A percentile compares a stretch with the other conserved stretches of the same genome.
Evolutionary conservation across 2,797 vertebrate genomes (phyloP).

Genomic region (Crocidura indochinensis): DNA sequence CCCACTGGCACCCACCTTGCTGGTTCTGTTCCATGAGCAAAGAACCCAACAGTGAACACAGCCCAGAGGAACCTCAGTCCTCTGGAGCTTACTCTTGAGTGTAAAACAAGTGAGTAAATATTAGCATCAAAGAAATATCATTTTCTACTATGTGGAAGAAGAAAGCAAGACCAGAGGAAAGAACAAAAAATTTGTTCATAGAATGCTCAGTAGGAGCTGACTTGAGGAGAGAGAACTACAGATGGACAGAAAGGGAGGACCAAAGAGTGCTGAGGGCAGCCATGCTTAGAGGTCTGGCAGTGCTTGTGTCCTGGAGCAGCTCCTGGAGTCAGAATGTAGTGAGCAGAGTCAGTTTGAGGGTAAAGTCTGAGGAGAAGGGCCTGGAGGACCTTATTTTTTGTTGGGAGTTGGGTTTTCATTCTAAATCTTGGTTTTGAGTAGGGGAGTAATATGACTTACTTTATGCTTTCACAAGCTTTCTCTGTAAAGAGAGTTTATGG

Average conservation of each 20-base stretch:
- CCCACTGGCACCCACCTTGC: not conserved
- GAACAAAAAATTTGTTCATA: too few relatives aligned
- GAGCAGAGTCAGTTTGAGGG: not conserved
- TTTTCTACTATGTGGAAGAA: not conserved
- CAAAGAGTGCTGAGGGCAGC: not conserved
- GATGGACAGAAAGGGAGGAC: not conserved
- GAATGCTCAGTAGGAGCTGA: not conserved
- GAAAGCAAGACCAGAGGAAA: not conserved
- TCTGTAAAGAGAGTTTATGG: not conserved
- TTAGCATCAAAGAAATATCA: too few relatives aligned
- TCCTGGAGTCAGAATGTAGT: not conserved
- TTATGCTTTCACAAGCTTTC: constrained; percentile 1
- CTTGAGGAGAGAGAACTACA: constrained; percentile 15
- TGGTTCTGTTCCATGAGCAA: not conserved
- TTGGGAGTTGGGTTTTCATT: constrained; percentile 36
- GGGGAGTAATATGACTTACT: constrained; percentile 53
- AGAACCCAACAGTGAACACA: not conserved
- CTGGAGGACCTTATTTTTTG: not conserved
- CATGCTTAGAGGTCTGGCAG: not conserved
- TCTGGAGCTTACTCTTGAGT: not conserved
- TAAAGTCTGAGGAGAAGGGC: constrained; percentile 35
- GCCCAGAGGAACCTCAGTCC: not conserved
- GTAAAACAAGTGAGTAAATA: not conserved
- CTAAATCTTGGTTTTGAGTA: constrained; percentile 58
- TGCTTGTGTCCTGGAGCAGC: not conserved